Conservation (phyloP, 2,113 vertebrate species). For the Synodontis membranacea region DNA sequence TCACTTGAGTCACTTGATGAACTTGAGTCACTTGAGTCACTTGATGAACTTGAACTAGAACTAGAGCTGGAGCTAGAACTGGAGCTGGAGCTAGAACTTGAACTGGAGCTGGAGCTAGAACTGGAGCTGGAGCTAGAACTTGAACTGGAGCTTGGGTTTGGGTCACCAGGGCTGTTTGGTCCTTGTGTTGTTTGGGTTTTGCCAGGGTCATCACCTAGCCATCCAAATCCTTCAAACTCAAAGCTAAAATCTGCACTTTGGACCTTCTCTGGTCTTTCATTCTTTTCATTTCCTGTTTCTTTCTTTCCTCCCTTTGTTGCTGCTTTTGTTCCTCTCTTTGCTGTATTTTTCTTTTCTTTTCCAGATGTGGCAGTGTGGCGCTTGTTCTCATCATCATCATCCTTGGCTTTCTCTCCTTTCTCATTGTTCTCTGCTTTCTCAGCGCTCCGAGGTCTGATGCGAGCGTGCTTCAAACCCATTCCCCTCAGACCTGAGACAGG, state of each 20-base stretch:
- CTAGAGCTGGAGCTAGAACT: not conserved
- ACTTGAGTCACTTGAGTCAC: not conserved
- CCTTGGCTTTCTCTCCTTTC: not conserved
- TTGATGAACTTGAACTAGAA: not conserved
- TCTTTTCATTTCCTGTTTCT: not conserved
- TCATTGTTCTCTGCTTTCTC: conserved; percentile 21
- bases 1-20: not conserved
- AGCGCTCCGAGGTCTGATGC: not conserved
- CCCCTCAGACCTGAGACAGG: not conserved
- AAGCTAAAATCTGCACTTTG: conserved; percentile 35
- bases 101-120: not conserved
- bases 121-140: not conserved
- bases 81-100: not conserved
- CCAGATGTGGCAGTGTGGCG: not conserved
- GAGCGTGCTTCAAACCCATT: not conserved
- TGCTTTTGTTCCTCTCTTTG: conserved; percentile 5
- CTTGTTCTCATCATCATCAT: not conserved
- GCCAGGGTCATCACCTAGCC: conserved; percentile 7
- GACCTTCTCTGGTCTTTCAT: not conserved
- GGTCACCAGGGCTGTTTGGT: not conserved
- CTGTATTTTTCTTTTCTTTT: not conserved
- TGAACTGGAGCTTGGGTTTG: conserved; percentile 2
- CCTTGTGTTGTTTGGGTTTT: not conserved
- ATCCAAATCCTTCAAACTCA: conserved; percentile 29
- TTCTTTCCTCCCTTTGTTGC: not conserved